Conservation (phyloP, 2,797 vertebrate genomes). For the Smutsia gigantea region DNA sequence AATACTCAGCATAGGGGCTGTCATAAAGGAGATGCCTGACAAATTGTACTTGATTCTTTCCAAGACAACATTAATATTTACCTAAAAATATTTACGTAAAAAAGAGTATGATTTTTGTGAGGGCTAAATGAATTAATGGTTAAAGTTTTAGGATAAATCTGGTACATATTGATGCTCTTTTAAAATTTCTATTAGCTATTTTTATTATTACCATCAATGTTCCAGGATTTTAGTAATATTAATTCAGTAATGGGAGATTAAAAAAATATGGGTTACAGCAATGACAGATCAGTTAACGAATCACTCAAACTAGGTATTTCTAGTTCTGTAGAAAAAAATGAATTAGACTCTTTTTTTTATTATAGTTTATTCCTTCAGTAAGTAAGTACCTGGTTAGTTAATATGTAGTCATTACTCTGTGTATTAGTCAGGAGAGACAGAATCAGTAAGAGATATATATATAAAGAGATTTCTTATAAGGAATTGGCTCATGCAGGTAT, state of each 20-base stretch:
- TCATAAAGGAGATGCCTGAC: background rate
- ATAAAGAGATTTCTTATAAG: background rate
- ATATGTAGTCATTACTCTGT: background rate
- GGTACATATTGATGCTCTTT: background rate
- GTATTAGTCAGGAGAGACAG: background rate
- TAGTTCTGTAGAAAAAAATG: background rate
- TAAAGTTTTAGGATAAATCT: background rate
- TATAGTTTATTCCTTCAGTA: background rate
- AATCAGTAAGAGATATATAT: background rate
- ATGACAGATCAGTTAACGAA: background rate
- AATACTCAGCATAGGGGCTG: fast-evolving
- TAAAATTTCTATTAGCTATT: background rate
- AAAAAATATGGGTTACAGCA: background rate
- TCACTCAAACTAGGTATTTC: background rate
- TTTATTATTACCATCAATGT: background rate
- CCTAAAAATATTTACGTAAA: too few relatives aligned
- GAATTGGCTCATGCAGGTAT: background rate
- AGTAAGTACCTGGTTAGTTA: background rate
- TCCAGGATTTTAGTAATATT: background rate
- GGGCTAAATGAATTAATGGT: background rate
- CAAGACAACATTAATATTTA: background rate
- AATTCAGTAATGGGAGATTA: background rate
- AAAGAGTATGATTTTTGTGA: background rate
- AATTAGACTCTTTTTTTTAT: background rate
- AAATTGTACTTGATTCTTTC: background rate